These are phyloP conservation scores for Vespertilio murinus DNA, from an alignment of 2,797 vertebrate species.

Conservation along the genomic window DNA sequence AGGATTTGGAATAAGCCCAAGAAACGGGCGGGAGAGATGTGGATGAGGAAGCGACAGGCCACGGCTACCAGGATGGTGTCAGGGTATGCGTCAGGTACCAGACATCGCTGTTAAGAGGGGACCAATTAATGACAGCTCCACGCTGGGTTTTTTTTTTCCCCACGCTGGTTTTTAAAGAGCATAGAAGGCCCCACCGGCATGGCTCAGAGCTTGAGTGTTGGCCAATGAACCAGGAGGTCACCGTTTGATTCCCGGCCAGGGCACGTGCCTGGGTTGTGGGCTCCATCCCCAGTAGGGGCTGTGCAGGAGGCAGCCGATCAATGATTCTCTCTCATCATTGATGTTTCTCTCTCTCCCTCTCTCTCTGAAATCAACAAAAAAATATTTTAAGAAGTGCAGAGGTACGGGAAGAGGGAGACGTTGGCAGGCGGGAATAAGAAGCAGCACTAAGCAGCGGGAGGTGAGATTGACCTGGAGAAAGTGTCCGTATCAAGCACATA, in stretches of 20 bases:
- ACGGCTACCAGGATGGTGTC: background rate
- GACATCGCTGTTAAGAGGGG: background rate
- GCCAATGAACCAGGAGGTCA: too few species aligned
- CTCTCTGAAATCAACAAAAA: too few species aligned
- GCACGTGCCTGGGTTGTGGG: too few species aligned
- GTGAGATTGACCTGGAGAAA: background rate
- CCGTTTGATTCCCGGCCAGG: too few species aligned
- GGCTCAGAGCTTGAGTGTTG: too few species aligned
- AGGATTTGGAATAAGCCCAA: background rate
- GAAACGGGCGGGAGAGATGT: background rate
- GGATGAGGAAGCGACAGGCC: background rate
- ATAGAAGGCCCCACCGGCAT: too few species aligned
- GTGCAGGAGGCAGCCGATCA: too few species aligned
- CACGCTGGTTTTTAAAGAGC: background rate
- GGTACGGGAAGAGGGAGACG: background rate
- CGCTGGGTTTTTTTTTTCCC: too few species aligned
- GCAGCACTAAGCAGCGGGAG: background rate
- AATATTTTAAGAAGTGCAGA: background rate
- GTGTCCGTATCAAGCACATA: background rate
- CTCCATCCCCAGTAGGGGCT: too few species aligned
- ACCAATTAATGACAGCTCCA: background rate
- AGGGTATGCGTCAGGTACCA: background rate
- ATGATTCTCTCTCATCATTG: too few species aligned
- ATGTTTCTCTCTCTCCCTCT: too few species aligned
- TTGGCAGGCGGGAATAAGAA: background rate